These are phyloP conservation scores for Carapus acus DNA, from an alignment of 2,797 vertebrate genomes.

Conservation along the genomic window DNA sequence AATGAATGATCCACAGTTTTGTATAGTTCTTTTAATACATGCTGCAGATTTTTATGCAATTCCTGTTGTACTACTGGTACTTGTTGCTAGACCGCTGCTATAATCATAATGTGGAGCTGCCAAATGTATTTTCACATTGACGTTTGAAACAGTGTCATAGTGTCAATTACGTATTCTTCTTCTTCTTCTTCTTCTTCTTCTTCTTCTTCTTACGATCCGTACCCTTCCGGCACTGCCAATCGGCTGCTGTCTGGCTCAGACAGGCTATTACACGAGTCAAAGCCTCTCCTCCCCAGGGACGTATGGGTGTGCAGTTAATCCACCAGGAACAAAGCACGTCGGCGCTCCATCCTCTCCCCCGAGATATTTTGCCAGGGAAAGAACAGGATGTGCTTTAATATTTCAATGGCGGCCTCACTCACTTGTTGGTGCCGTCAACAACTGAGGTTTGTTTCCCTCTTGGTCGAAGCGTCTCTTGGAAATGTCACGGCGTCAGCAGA, in stretches of 20 bases:
- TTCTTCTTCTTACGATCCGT: no score
- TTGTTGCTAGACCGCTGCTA: no score
- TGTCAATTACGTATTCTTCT: no score
- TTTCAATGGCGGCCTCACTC: constrained; percentile 23
- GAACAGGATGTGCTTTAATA: constrained; percentile 42
- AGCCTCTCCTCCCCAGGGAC: constrained; percentile 40
- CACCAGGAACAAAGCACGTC: constrained; percentile 30
- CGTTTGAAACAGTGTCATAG: no score
- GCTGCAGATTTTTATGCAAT: no score
- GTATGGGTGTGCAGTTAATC: constrained; percentile 34
- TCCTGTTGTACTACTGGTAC: no score
- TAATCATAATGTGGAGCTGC: no score
- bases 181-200: no score
- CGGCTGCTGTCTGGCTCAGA: no score
- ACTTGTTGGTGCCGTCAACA: constrained; percentile 17
- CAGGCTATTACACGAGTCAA: constrained; percentile 27
- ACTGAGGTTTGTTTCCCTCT: constrained; percentile 10
- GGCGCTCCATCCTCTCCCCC: constrained; percentile 24
- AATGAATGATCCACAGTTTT: constrained; percentile 10
- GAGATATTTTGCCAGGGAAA: constrained; percentile 12
- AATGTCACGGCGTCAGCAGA: constrained; percentile 3
- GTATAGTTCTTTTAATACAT: no score
- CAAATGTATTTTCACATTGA: no score
- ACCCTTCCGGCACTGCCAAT: no score
- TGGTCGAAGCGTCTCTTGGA: constrained; percentile 17